Conservation (phyloP, 2,113 vertebrate species). For the Mus musculus region GRCm39 chr14:68895001-68895500, state of each 20-base stretch:
- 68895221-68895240: too few species aligned
- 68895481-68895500: neutral
- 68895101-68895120: neutral
- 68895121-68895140: too few species aligned
- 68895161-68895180: too few species aligned
- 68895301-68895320: neutral
- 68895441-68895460: neutral
- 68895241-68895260: too few species aligned
- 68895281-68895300: neutral
- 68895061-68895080: neutral
- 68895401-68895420: neutral
- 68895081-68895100: neutral
- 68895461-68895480: neutral
- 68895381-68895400: neutral
- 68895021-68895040: neutral
- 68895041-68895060: neutral
- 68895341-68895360: too few species aligned
- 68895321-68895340: neutral
- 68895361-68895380: neutral
- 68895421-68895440: neutral
- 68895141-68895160: too few species aligned
- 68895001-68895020: neutral
- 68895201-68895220: too few species aligned
- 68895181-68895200: too few species aligned
- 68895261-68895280: too few species aligned